A percentile compares a stretch with the other conserved stretches of the same genome.
phyloP scores from a whole-genome alignment of 53 echinoderm and acorn worm genomes.

The Echinarachnius parma region DNA sequence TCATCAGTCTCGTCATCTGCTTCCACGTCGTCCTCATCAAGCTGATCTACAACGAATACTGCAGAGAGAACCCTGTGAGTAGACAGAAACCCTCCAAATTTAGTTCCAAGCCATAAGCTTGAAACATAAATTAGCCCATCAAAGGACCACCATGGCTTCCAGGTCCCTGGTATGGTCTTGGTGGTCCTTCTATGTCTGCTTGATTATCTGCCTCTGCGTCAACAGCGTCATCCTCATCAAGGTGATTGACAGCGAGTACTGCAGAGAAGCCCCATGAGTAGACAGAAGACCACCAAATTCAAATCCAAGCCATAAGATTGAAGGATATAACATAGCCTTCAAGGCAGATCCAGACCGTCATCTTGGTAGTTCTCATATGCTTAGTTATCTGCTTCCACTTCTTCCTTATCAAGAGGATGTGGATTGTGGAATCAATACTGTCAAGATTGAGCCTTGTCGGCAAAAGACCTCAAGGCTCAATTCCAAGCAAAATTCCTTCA shows the following conservation, averaged over 20 bases:
- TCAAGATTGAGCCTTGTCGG: too few species aligned
- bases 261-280: conserved; percentile 35
- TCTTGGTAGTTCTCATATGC: too few species aligned
- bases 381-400: too few species aligned
- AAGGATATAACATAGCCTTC: too few species aligned
- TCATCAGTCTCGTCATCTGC: conserved; percentile 69
- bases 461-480: too few species aligned
- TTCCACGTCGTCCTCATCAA: conserved; percentile 83
- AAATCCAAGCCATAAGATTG: conserved; percentile 23
- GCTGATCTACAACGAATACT: conserved; percentile 87
- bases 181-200: conserved; percentile 65
- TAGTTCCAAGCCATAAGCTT: conserved; percentile 11
- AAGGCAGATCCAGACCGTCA: too few species aligned
- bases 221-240: conserved; percentile 58
- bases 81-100: conserved; percentile 14
- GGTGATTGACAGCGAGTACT: conserved; percentile 86
- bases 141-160: conserved; percentile 60
- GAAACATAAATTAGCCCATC: too few species aligned
- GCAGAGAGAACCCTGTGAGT: conserved; percentile 33
- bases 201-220: conserved; percentile 71
- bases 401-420: too few species aligned
- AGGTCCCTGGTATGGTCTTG: conserved; percentile 81
- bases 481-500: too few species aligned
- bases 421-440: too few species aligned
- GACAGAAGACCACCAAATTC: conserved; percentile 10